These are phyloP conservation scores for Nothoprocta pentlandii DNA, from an alignment of 2,113 vertebrate species.

Conservation along the genomic window DNA sequence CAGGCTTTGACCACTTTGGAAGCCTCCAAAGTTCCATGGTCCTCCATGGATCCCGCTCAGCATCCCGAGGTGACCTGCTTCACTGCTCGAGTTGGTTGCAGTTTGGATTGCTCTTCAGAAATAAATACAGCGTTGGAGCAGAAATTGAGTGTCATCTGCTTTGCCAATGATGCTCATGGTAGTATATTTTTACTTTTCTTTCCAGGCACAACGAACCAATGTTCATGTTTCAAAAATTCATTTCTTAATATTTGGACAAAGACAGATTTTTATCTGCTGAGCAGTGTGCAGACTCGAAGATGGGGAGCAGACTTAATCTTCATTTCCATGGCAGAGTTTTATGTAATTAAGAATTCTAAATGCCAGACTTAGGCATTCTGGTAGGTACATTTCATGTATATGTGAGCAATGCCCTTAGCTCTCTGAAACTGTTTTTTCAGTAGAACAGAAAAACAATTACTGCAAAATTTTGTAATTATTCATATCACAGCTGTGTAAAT, in stretches of 20 bases:
- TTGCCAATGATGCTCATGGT: background rate
- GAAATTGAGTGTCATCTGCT: background rate
- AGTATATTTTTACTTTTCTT: background rate
- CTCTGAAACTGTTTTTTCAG: constrained; percentile 48
- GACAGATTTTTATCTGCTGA: constrained; percentile 8
- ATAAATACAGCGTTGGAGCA: background rate
- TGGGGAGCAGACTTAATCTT: constrained; percentile 10
- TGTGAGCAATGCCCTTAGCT: background rate
- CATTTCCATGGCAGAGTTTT: background rate
- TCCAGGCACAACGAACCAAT: background rate
- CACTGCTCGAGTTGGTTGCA: background rate
- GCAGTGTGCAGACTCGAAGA: background rate
- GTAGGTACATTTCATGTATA: background rate
- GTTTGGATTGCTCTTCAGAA: background rate
- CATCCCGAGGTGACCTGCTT: background rate
- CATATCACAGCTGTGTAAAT: constrained; percentile 63
- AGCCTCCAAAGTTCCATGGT: background rate
- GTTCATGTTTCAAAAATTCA: background rate
- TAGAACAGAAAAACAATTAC: constrained; percentile 62
- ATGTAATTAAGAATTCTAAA: background rate
- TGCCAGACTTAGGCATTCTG: background rate
- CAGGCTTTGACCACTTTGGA: background rate
- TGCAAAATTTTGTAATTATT: constrained; percentile 70
- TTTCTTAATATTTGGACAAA: background rate
- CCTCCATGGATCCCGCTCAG: background rate